Evolutionary conservation across 2,113 vertebrate species (phyloP), one percentile per base, ranked within the genome.

Genomic region (Propithecus coquereli): DNA sequence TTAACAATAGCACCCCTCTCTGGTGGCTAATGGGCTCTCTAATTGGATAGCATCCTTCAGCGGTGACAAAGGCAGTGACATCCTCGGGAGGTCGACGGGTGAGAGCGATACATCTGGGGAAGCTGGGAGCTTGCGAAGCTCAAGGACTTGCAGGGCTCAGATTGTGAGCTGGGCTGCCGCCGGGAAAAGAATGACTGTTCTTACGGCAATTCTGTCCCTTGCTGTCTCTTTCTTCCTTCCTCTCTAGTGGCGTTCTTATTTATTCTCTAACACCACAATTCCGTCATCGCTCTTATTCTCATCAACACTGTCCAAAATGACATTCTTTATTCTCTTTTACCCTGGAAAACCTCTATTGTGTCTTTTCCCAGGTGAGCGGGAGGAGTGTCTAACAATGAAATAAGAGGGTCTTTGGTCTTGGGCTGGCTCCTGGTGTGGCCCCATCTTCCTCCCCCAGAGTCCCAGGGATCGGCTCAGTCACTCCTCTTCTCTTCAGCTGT

Each of bases 161-260:
- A 70, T 16, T 57, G 22, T 2, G 82, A 63, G 81, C 34, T 3
- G 50, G 71, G 61, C 47, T 43, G 34, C 18, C 12, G 14, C 34
- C 0, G 0, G 27, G 63, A 43, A 30, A 27, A 47, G 20, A 47
- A 8, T 8, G 43, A 10, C 45, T 27, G 5, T 27, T 18, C 65
- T 45, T 14, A 18, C 4, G 4, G n/a, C 4, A 4, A 3, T 27
- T 52, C 23, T 40, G 79, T 23, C 43, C 11, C 9, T 6, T 0
- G 12, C n/a, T 16, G 0, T 14, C 40, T 80, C 68, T 54, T 22
- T 34, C 37, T 82, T 73, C 7, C 10, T 6, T 63, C 52, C 43
- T 82, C 20, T n/a, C 65, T 13, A 2, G 65, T 0, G 25, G 34
- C 2, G 1, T 43, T 70, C 30, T 50, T 23, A 45, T 20, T 54